These are phyloP conservation scores for Rhinogobio ventralis DNA, from an alignment of 2,797 vertebrate species.

Conservation along the genomic window DNA sequence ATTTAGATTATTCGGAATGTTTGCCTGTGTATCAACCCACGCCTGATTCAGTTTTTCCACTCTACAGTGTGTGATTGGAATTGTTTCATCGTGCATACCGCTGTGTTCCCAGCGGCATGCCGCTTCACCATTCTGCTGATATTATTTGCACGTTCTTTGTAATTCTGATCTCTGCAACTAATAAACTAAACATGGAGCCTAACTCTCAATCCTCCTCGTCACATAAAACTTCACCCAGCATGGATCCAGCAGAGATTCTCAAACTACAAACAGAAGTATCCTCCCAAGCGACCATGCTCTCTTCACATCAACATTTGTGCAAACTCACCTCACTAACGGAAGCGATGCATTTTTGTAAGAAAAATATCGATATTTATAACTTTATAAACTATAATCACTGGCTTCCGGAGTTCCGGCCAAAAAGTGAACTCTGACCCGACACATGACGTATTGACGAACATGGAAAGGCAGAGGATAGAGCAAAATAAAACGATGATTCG, in stretches of 20 bases:
- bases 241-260: background rate
- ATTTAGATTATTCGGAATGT: background rate
- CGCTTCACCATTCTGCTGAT: background rate
- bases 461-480: too few species aligned
- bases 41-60: too few species aligned
- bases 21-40: background rate
- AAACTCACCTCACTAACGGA: background rate
- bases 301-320: background rate
- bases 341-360: too few species aligned
- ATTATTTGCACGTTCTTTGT: background rate
- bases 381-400: too few species aligned
- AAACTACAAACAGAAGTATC: background rate
- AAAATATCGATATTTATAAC: too few species aligned
- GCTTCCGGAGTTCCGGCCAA: too few species aligned
- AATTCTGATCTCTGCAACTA: background rate
- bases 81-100: background rate
- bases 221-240: too few species aligned
- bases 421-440: too few species aligned
- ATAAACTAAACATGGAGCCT: background rate
- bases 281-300: background rate
- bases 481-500: too few species aligned
- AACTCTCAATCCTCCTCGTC: too few species aligned
- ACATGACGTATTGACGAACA: too few species aligned
- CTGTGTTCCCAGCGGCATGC: background rate
- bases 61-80: background rate